phyloP scores from a whole-genome alignment of 2,888 invertebrate genomes.

The Ornithoptera alexandrae region DNA sequence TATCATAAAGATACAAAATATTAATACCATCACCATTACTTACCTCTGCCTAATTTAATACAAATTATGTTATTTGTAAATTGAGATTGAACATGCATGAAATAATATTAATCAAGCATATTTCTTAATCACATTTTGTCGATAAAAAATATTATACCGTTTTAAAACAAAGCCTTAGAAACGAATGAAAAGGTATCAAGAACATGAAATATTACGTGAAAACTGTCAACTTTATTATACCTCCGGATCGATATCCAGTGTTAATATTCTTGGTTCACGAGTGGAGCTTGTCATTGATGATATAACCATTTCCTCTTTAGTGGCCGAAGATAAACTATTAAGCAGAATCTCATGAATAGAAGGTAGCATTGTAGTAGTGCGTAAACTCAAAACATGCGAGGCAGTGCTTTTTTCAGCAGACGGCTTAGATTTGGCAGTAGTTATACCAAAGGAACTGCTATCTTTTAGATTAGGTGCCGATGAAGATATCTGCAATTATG shows the following conservation, averaged over 20 bases:
- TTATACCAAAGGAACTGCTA: slow-evolving; percentile 74
- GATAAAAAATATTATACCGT: slow-evolving; percentile 20
- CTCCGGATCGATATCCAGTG: slow-evolving; percentile 82
- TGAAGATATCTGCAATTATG: slow-evolving; percentile 77
- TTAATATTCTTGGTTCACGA: slow-evolving; percentile 79
- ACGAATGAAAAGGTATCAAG: slow-evolving; percentile 24
- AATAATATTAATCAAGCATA: slow-evolving; percentile 8
- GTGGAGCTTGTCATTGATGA: slow-evolving; percentile 75
- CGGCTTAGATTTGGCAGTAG: slow-evolving; percentile 68
- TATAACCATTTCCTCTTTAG: slow-evolving; percentile 80
- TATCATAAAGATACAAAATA: not conserved
- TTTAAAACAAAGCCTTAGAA: slow-evolving; percentile 34
- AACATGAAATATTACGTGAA: slow-evolving; percentile 41
- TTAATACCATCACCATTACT: slow-evolving; percentile 54
- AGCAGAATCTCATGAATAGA: slow-evolving; percentile 81
- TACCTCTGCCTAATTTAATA: slow-evolving; percentile 45
- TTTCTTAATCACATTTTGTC: not conserved
- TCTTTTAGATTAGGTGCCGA: slow-evolving; percentile 75
- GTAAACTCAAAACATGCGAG: slow-evolving; percentile 79
- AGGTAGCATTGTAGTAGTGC: slow-evolving; percentile 80
- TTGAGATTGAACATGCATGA: slow-evolving; percentile 22
- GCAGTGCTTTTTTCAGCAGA: slow-evolving; percentile 76
- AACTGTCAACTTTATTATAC: slow-evolving; percentile 68
- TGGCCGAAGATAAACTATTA: slow-evolving; percentile 81
- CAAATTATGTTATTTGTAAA: slow-evolving; percentile 16